Conservation (phyloP, 2,888 invertebrate genomes). For the Drosophila antonietae region DNA sequence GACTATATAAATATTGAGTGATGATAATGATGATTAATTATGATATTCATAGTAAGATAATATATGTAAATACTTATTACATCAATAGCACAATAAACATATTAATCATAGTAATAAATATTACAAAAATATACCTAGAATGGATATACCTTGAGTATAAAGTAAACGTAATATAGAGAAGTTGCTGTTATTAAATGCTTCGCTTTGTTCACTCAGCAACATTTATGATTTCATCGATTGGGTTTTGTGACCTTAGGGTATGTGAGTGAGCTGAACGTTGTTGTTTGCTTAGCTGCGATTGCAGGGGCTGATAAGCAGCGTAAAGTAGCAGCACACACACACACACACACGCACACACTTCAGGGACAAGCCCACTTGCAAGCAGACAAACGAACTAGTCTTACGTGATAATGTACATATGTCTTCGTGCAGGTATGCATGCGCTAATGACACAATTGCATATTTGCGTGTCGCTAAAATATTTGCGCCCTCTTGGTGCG, state of each 20-base stretch:
- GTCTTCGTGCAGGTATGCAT: constrained; percentile 43
- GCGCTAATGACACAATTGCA: constrained; percentile 69
- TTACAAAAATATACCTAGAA: neutral
- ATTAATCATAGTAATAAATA: neutral
- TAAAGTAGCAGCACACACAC: constrained; percentile 61
- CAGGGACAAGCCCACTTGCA: constrained; percentile 19
- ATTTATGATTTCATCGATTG: constrained; percentile 38
- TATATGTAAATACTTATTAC: too few species aligned
- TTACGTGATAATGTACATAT: constrained; percentile 28
- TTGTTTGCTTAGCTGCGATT: constrained; percentile 69
- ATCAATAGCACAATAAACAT: neutral
- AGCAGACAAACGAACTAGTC: constrained; percentile 8
- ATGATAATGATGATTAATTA: too few species aligned
- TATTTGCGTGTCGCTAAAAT: constrained; percentile 77
- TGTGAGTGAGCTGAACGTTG: constrained; percentile 37
- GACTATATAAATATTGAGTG: neutral
- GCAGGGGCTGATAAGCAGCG: constrained; percentile 72
- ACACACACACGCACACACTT: constrained; percentile 21
- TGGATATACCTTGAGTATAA: neutral
- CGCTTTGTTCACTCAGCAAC: constrained; percentile 10
- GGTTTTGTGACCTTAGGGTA: constrained; percentile 55
- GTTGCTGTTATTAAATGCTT: neutral
- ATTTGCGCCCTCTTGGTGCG: constrained; percentile 72
- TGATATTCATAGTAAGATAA: too few species aligned
- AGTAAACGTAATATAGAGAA: neutral